phyloP scores from a whole-genome alignment of 2,888 invertebrate species.

The Monochamus alternatus region DNA sequence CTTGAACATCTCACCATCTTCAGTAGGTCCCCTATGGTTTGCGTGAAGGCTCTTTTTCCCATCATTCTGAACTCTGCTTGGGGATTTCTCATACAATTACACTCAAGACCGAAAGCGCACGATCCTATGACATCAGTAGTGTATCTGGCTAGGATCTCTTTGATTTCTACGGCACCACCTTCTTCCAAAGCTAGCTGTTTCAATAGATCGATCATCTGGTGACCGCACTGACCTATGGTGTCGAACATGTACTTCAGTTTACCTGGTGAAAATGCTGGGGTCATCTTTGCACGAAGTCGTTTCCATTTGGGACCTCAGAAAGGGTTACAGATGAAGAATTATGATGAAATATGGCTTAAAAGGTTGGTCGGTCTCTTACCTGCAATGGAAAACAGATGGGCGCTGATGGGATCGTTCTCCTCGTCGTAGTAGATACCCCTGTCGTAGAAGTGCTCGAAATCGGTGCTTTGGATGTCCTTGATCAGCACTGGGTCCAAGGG shows the following conservation, averaged over 20 bases:
- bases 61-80: constrained; percentile 73
- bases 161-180: constrained; percentile 65
- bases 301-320: constrained; percentile 75
- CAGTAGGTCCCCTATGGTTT: constrained; percentile 64
- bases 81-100: constrained; percentile 74
- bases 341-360: not conserved
- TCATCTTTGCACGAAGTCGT: constrained; percentile 75
- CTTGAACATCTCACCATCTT: constrained; percentile 57
- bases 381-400: constrained; percentile 75
- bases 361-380: constrained; percentile 37
- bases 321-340: not conserved
- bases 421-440: constrained; percentile 78
- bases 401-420: constrained; percentile 75
- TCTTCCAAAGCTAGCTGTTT: constrained; percentile 61
- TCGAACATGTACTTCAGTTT: constrained; percentile 79
- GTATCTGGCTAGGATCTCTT: constrained; percentile 75
- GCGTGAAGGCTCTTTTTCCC: constrained; percentile 65
- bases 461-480: constrained; percentile 73
- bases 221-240: constrained; percentile 74
- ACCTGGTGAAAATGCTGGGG: constrained; percentile 79
- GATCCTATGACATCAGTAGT: constrained; percentile 77
- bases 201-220: constrained; percentile 72
- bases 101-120: constrained; percentile 77
- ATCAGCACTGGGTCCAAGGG: constrained; percentile 77
- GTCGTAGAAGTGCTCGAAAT: constrained; percentile 79